These are phyloP conservation scores for Hoplodrina blanda DNA, from an alignment of 2,888 invertebrate species.

Conservation along the genomic window DNA sequence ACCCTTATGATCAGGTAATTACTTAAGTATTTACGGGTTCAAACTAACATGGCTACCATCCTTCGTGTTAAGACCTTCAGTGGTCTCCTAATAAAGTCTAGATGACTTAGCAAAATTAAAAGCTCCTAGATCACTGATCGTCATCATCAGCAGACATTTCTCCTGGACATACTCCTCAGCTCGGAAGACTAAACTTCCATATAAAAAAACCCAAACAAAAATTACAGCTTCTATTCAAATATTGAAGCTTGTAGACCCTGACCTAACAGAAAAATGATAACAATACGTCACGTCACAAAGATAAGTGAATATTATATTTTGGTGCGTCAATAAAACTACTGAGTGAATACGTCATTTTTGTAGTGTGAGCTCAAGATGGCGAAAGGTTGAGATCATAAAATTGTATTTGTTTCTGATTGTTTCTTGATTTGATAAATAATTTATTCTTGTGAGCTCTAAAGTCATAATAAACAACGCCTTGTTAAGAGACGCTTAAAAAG, in stretches of 20 bases:
- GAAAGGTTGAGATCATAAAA: slow-evolving; percentile 18
- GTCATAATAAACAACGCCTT: too few relatives aligned
- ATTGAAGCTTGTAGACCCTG: not conserved
- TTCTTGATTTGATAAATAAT: not conserved
- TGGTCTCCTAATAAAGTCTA: too few relatives aligned
- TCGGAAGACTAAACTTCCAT: not conserved
- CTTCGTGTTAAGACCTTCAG: too few relatives aligned
- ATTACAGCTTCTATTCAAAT: not conserved
- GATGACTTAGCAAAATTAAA: too few relatives aligned
- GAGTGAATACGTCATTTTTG: slow-evolving; percentile 58
- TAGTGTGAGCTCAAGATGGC: slow-evolving; percentile 20
- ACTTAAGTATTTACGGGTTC: too few relatives aligned
- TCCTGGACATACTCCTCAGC: too few relatives aligned
- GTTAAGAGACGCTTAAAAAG: too few relatives aligned
- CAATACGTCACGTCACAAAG: slow-evolving; percentile 32
- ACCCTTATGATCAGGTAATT: too few relatives aligned
- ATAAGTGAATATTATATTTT: slow-evolving; percentile 44
- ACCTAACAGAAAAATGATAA: slow-evolving; percentile 12
- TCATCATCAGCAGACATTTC: too few relatives aligned
- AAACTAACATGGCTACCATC: too few relatives aligned
- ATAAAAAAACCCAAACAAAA: not conserved
- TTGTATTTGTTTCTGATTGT: slow-evolving; percentile 11
- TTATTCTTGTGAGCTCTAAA: not conserved
- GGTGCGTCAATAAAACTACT: slow-evolving; percentile 44
- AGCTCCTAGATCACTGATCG: too few relatives aligned